Conservation (phyloP, 2,113 vertebrate species). For the Poeciliopsis occidentalis region DNA sequence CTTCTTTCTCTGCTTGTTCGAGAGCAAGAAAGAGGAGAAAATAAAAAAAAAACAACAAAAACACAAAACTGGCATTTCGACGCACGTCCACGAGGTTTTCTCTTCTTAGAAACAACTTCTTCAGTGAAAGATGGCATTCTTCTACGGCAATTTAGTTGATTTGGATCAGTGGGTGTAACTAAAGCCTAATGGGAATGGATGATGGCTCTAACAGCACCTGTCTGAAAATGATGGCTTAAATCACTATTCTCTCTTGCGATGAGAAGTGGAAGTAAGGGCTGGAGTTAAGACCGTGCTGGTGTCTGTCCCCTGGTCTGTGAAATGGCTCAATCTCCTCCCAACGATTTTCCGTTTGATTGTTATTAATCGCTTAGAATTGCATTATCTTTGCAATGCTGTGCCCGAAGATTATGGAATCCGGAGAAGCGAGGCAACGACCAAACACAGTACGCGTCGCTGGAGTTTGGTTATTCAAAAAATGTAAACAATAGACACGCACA, state of each 20-base stretch:
- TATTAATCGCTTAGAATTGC: slow-evolving; percentile 72
- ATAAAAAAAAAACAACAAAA: slow-evolving; percentile 1
- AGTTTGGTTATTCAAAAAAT: neutral
- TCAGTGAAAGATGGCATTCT: slow-evolving; percentile 35
- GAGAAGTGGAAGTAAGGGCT: slow-evolving; percentile 66
- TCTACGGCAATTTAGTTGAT: slow-evolving; percentile 41
- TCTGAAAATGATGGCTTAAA: slow-evolving; percentile 69
- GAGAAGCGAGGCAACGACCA: slow-evolving; percentile 10
- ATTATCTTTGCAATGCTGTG: slow-evolving; percentile 66
- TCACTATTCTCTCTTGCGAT: slow-evolving; percentile 68
- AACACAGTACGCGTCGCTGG: slow-evolving; percentile 15
- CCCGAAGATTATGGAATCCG: slow-evolving; percentile 33
- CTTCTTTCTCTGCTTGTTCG: slow-evolving; percentile 17
- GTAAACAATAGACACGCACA: neutral
- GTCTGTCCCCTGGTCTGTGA: slow-evolving; percentile 70
- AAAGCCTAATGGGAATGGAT: slow-evolving; percentile 72
- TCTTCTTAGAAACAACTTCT: slow-evolving; percentile 27
- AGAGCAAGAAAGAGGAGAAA: slow-evolving; percentile 7
- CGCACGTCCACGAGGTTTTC: slow-evolving; percentile 5
- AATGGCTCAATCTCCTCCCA: slow-evolving; percentile 68
- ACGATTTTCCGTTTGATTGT: slow-evolving; percentile 63
- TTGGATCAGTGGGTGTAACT: slow-evolving; percentile 63
- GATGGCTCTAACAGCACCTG: slow-evolving; percentile 68
- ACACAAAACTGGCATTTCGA: slow-evolving; percentile 7
- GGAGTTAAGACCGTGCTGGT: slow-evolving; percentile 62